Conservation (phyloP, 2,113 vertebrate species). For the Tyto alba region DNA sequence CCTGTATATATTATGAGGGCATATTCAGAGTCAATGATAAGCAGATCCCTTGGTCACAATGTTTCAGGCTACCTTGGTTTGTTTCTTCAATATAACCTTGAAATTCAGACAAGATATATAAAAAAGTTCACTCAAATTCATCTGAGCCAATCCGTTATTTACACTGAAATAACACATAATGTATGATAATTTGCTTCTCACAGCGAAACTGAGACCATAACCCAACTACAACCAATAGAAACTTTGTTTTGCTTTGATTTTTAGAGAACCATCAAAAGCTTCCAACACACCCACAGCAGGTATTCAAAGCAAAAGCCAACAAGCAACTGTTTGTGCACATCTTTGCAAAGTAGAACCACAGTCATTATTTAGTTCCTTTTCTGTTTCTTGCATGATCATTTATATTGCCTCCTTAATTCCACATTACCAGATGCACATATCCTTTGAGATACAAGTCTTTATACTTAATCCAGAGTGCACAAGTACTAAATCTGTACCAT, state of each 20-base stretch:
- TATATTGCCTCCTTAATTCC: not conserved
- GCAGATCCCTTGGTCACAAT: not conserved
- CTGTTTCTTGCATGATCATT: not conserved
- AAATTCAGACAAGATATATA: not conserved
- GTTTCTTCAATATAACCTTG: not conserved
- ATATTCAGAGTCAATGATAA: not conserved
- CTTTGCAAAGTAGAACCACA: not conserved
- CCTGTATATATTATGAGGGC: not conserved
- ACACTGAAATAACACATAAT: not conserved
- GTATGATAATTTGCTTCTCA: not conserved
- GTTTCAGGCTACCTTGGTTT: not conserved
- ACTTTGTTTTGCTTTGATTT: not conserved
- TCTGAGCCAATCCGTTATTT: not conserved
- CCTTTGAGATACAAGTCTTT: not conserved
- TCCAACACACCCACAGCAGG: not conserved
- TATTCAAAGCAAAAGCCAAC: slow-evolving; percentile 25
- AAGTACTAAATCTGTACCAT: not conserved
- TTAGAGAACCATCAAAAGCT: not conserved
- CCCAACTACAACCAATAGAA: not conserved
- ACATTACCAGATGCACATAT: not conserved
- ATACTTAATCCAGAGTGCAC: not conserved
- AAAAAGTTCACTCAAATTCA: not conserved
- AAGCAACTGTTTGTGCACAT: not conserved
- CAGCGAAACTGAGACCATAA: not conserved
- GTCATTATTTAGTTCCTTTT: not conserved